These are phyloP conservation scores for Pampusana beccarii DNA, from an alignment of 2,113 vertebrate species.

Conservation along the genomic window DNA sequence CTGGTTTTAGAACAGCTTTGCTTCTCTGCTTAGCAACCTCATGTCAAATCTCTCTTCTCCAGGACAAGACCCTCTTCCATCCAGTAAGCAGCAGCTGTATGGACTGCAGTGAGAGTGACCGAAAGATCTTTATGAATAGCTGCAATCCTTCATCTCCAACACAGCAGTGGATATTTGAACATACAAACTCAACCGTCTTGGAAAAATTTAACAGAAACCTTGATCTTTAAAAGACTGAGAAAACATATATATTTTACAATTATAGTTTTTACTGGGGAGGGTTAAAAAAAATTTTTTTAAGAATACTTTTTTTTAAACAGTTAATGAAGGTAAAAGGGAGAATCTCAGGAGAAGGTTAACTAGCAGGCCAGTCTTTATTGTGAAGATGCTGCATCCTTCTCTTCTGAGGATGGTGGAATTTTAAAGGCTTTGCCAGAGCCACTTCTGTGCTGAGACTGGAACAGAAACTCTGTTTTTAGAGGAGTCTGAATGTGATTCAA, in stretches of 20 bases:
- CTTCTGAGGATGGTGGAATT: conserved; percentile 42
- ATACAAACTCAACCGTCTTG: conserved; percentile 83
- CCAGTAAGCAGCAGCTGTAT: conserved; percentile 87
- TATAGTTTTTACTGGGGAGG: conserved; percentile 76
- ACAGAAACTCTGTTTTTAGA: conserved; percentile 55
- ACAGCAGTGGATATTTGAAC: conserved; percentile 89
- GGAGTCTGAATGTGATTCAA: conserved; percentile 48
- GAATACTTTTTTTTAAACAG: conserved; percentile 66
- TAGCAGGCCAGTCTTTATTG: conserved; percentile 69
- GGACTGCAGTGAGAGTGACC: conserved; percentile 81
- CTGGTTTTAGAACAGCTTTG: not conserved
- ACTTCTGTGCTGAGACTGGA: conserved; percentile 44
- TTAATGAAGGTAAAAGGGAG: conserved; percentile 70
- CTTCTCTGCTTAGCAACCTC: not conserved
- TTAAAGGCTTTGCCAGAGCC: conserved; percentile 47
- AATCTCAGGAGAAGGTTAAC: conserved; percentile 70
- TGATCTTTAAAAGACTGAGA: conserved; percentile 68
- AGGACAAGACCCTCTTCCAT: conserved; percentile 87
- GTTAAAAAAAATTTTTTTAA: conserved; percentile 62
- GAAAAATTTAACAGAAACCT: conserved; percentile 81
- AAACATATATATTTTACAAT: conserved; percentile 71
- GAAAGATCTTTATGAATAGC: conserved; percentile 84
- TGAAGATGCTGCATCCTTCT: conserved; percentile 71
- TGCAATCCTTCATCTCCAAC: conserved; percentile 80
- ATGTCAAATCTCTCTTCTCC: conserved; percentile 14